Percentiles rank a stretch among this genome's conserved stretches.
These are phyloP conservation scores for Candidula unifasciata DNA, from an alignment of 2,888 invertebrate species.

Conservation along the genomic window DNA sequence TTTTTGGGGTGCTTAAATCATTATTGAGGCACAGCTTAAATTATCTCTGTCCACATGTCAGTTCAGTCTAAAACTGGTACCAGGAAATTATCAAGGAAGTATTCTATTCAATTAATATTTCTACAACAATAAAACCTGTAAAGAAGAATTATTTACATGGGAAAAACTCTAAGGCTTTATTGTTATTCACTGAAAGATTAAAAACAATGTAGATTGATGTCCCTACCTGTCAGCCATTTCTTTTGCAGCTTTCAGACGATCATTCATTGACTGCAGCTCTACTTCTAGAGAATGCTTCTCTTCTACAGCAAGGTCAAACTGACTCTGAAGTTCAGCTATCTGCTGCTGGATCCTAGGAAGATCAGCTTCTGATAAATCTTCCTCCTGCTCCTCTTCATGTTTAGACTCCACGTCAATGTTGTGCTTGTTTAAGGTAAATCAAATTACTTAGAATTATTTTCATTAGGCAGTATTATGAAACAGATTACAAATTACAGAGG, in stretches of 20 bases:
- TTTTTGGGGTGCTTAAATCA: too few relatives aligned
- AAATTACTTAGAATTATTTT: background rate
- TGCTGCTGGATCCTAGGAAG: conserved; percentile 73
- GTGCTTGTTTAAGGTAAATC: conserved; percentile 54
- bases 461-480: too few relatives aligned
- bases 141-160: background rate
- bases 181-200: background rate
- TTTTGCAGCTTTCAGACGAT: conserved; percentile 75
- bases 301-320: conserved; percentile 76
- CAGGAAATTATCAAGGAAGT: too few relatives aligned
- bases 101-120: too few relatives aligned
- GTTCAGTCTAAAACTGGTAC: too few relatives aligned
- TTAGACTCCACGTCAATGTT: conserved; percentile 59
- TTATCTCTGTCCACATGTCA: too few relatives aligned
- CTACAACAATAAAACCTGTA: too few relatives aligned
- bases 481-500: too few relatives aligned
- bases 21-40: too few relatives aligned
- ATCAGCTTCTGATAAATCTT: conserved; percentile 73
- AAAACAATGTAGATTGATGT: background rate
- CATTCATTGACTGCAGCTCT: conserved; percentile 76
- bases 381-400: conserved; percentile 65
- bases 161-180: background rate
- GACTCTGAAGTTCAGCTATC: conserved; percentile 72
- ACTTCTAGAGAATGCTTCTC: conserved; percentile 77
- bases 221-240: conserved; percentile 74